Evolutionary conservation across 2,797 vertebrate genomes (phyloP).

Genomic region (Danio kyathit): DNA sequence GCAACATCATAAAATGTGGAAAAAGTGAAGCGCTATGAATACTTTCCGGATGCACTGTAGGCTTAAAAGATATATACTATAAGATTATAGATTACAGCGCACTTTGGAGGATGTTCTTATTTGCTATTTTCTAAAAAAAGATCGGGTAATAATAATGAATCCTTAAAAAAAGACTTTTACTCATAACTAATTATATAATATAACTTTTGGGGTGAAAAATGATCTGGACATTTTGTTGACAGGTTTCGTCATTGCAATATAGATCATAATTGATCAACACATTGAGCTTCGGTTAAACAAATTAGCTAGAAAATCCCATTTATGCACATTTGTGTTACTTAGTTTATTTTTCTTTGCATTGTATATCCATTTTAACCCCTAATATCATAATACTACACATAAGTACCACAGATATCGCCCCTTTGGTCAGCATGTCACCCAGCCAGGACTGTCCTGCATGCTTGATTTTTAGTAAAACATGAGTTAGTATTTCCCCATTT

Average conservation of each 20-base stretch:
- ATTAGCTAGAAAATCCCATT: neutral
- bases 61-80: too few species aligned
- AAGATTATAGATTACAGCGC: too few species aligned
- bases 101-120: too few species aligned
- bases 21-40: too few species aligned
- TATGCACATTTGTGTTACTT: conserved; percentile 8
- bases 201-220: neutral
- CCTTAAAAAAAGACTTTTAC: too few species aligned
- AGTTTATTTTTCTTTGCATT: conserved; percentile 13
- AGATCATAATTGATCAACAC: neutral
- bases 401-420: conserved; percentile 47
- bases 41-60: too few species aligned
- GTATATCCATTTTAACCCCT: conserved; percentile 5
- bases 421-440: conserved; percentile 39
- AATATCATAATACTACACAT: conserved; percentile 41
- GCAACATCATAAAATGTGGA: too few species aligned
- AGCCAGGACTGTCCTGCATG: conserved; percentile 58
- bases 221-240: neutral
- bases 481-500: conserved; percentile 65
- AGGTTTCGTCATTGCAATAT: neutral
- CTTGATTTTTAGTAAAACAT: conserved; percentile 42
- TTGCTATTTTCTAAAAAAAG: too few species aligned
- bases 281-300: neutral
- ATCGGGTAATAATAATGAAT: too few species aligned
- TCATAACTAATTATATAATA: too few species aligned